Base-by-base conservation (phyloP, 2,888 invertebrate species). In the Melanargia galathea region DNA sequence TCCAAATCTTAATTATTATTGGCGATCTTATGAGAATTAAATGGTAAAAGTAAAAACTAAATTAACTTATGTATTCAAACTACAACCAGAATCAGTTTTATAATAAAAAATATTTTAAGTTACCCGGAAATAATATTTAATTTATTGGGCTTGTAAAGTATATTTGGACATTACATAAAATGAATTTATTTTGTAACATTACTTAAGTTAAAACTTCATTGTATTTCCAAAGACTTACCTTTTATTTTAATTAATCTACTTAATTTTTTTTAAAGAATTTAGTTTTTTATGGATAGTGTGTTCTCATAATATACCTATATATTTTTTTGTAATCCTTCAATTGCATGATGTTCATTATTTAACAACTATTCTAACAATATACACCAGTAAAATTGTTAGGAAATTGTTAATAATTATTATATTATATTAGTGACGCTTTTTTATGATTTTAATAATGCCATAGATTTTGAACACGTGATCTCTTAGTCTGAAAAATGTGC, bases 381-480 rank as follows among this genome's bases (percentile, higher is more conserved):
- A 30, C n/a, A n/a, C n/a, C n/a, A n/a, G n/a, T n/a, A n/a, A n/a
- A n/a, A n/a, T n/a, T 26, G 26, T 26, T 26, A 26, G 26, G 6
- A 6, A 26, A 26, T 5, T 30, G 4, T 30, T 30, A 30, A 30
- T 30, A 30, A 2, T 5, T 30, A 18, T 43, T 43, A 0, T 16
- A 18, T 18, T 1, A 3, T 20, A 22, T 46, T 46, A 45, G 4
- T 46, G 24, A 24, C 16, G 26, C 49, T 49, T 26, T 45, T 45
- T 30, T 56, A 45, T 45, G 16, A 30, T 26, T 56, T 13, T 46
- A 33, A 10, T 22, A 43, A 43, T 43, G 55, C 60, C 60, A 64
- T 63, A 59, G 16, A 18, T 60, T 60, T 60, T 60, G 52, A 60
- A 49, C 7, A 40, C n/a, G 46, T 66, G 66, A 66, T 66, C 66